Percentiles rank a stretch among this genome's conserved stretches.
Conservation (phyloP, 2,113 vertebrate species). For the Silurus asotus region DNA sequence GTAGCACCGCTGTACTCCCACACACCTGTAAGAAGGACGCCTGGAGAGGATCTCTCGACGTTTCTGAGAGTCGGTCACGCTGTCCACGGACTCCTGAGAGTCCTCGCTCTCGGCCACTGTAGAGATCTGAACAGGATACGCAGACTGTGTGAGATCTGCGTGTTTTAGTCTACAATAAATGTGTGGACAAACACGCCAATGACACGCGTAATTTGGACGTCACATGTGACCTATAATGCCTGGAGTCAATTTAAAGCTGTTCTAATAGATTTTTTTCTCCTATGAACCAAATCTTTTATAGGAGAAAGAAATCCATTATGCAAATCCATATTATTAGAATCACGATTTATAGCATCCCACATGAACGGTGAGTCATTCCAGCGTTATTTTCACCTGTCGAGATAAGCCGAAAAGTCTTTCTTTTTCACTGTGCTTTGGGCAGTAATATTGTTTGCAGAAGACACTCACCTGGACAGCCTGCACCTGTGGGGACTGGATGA, state of each 20-base stretch:
- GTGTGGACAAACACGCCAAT: not conserved
- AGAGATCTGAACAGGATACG: constrained; percentile 80
- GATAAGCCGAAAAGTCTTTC: not conserved
- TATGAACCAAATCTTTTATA: too few species aligned
- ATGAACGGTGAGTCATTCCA: not conserved
- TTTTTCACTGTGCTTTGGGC: not conserved
- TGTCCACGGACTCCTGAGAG: constrained; percentile 98
- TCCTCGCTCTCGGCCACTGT: constrained; percentile 97
- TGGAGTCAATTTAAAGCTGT: not conserved
- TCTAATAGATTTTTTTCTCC: not conserved
- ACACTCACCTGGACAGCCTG: constrained; percentile 92
- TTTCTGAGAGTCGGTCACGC: constrained; percentile 95
- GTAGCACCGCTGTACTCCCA: not conserved
- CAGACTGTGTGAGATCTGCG: not conserved
- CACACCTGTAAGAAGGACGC: constrained; percentile 93
- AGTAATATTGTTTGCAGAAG: not conserved
- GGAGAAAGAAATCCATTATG: too few species aligned
- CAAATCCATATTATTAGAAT: not conserved
- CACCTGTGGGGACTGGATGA: constrained; percentile 97
- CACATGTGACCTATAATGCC: not conserved
- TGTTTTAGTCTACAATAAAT: not conserved
- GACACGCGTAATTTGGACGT: not conserved
- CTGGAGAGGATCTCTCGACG: constrained; percentile 97
- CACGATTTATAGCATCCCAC: not conserved
- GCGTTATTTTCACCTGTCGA: not conserved